These are phyloP conservation scores for Doris montereyensis DNA, from an alignment of 2,888 invertebrate genomes.

Conservation along the genomic window DNA sequence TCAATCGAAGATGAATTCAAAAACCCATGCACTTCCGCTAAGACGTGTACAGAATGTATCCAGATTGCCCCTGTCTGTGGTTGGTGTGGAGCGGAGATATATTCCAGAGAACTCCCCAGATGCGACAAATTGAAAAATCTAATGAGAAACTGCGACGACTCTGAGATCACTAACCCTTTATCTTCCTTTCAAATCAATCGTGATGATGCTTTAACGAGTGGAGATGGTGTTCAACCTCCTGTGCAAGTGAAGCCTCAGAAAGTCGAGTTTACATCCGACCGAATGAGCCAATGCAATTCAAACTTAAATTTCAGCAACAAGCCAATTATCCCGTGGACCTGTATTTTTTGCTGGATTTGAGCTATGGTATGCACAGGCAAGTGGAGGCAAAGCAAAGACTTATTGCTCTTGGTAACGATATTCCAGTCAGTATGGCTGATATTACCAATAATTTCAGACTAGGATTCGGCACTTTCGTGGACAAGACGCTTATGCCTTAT, in stretches of 20 bases:
- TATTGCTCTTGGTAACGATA: slow-evolving; percentile 44
- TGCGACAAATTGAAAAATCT: slow-evolving; percentile 61
- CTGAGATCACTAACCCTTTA: slow-evolving; percentile 41
- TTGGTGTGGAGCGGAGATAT: slow-evolving; percentile 84
- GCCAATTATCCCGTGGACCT: slow-evolving; percentile 97
- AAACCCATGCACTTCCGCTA: slow-evolving; percentile 72
- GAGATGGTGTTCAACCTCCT: slow-evolving; percentile 37
- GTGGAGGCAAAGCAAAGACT: slow-evolving; percentile 77
- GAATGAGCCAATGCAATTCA: slow-evolving; percentile 71
- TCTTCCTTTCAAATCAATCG: slow-evolving; percentile 19
- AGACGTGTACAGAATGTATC: slow-evolving; percentile 90
- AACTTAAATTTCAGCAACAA: slow-evolving; percentile 77
- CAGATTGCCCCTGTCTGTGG: slow-evolving; percentile 85
- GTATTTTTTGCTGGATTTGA: slow-evolving; percentile 98
- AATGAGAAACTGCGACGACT: slow-evolving; percentile 47
- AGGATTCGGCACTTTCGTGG: slow-evolving; percentile 71
- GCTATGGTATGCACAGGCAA: slow-evolving; percentile 98
- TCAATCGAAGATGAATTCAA: slow-evolving; percentile 43
- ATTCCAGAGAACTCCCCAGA: slow-evolving; percentile 28
- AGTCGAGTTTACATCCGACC: slow-evolving; percentile 67
- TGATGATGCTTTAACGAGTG: slow-evolving; percentile 45
- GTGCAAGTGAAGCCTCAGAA: slow-evolving; percentile 63
- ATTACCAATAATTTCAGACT: slow-evolving; percentile 67
- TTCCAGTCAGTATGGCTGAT: slow-evolving; percentile 72
- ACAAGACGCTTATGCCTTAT: slow-evolving; percentile 69